phyloP scores from a whole-genome alignment of 2,888 invertebrate species.

The Seira ritae region DNA sequence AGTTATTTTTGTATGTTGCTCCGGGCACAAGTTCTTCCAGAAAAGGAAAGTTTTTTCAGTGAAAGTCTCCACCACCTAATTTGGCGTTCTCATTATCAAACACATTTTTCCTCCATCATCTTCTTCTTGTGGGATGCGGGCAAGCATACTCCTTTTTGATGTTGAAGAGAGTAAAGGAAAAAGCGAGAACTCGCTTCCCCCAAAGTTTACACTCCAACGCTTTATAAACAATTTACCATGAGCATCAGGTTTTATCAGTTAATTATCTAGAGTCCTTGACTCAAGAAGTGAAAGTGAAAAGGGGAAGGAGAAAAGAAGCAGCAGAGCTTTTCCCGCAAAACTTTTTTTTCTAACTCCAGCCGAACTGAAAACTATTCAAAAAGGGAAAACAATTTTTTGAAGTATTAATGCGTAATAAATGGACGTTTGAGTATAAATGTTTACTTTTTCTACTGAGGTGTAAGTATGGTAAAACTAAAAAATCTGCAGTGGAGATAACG shows the following conservation, averaged over 20 bases:
- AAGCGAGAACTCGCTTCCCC: background rate
- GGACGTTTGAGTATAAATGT: no score
- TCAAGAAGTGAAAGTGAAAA: background rate
- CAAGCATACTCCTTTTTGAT: no score
- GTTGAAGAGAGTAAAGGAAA: background rate
- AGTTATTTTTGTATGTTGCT: constrained; percentile 2
- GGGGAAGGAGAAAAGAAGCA: background rate
- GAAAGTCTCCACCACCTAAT: no score
- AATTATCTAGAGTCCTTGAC: background rate
- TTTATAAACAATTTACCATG: constrained; percentile 8
- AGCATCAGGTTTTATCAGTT: constrained; percentile 11
- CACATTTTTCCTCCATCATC: no score
- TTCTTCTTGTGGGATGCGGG: no score
- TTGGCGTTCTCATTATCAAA: no score
- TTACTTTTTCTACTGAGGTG: no score
- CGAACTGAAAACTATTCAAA: background rate
- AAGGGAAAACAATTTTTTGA: constrained; percentile 13
- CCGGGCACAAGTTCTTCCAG: background rate
- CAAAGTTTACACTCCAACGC: background rate
- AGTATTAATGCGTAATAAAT: no score
- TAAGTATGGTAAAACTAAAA: no score
- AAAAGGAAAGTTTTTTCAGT: background rate
- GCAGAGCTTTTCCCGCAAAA: background rate
- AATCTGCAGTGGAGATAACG: no score
- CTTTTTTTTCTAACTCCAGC: no score